phyloP scores from a whole-genome alignment of 2,113 vertebrate genomes.

The Lampris megalopsis region DNA sequence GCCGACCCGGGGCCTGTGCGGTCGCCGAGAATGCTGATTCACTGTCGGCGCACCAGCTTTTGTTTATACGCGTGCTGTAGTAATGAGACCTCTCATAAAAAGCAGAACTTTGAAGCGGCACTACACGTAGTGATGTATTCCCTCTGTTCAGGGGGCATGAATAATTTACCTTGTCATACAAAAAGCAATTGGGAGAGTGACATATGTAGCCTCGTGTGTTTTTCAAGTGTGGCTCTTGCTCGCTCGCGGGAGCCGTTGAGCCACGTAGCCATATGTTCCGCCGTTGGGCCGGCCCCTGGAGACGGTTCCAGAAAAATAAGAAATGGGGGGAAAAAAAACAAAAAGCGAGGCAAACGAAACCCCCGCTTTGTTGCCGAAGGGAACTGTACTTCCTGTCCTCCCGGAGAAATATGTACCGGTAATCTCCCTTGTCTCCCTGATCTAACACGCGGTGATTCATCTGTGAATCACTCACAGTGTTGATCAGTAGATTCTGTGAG shows the following conservation, averaged over 20 bases:
- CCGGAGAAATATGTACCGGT: constrained; percentile 35
- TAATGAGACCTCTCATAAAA: constrained; percentile 86
- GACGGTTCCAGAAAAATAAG: constrained; percentile 12
- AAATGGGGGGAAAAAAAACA: not conserved
- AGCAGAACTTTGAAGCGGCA: constrained; percentile 80
- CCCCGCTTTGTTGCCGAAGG: constrained; percentile 36
- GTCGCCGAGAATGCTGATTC: constrained; percentile 85
- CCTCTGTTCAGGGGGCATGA: constrained; percentile 68
- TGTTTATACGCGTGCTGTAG: constrained; percentile 86
- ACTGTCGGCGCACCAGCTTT: constrained; percentile 81
- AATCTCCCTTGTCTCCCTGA: constrained; percentile 60
- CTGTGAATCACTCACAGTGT: constrained; percentile 66
- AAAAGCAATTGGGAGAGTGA: constrained; percentile 71
- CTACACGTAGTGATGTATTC: constrained; percentile 78
- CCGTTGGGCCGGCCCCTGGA: constrained; percentile 21
- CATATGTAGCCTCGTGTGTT: constrained; percentile 68
- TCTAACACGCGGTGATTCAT: constrained; percentile 60
- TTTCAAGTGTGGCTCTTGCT: constrained; percentile 56
- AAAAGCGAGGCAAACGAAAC: constrained; percentile 38
- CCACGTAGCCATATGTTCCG: constrained; percentile 64
- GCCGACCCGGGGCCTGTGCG: constrained; percentile 79
- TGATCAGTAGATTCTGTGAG: constrained; percentile 65
- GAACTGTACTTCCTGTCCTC: constrained; percentile 43
- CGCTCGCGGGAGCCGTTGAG: constrained; percentile 46
- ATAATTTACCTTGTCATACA: constrained; percentile 74